Base-by-base conservation (phyloP, 2,113 vertebrate species). In the Caranx melampygus region DNA sequence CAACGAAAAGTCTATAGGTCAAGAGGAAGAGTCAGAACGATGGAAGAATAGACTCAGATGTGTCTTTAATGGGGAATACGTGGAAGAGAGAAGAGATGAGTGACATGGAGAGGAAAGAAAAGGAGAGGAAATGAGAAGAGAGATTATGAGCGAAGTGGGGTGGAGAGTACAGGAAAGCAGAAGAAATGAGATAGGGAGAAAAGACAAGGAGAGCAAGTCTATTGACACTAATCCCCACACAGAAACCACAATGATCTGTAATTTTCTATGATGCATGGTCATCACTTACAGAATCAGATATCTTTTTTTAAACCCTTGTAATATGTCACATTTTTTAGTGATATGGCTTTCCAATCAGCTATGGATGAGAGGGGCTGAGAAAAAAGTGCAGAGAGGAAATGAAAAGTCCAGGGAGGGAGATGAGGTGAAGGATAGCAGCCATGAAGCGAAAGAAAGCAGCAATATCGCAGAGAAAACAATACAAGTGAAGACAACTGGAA, bases 91-190 rank as follows among this genome's bases (percentile, higher is more conserved):
- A 52, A 62, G 66, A 31, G 57, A 74, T 33, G 47, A 66, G 55
- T 13, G 52, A 61, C 42, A 72, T n/a, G 49, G 10, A 35, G 51
- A 34, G 44, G 33, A 74, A 51, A 57, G 79, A 63, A 70, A 72
- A 45, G 68, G 21, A 73, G 51, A 81, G 84, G 79, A 90, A 84
- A 82, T 79, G 79, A 90, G 77, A 70, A n/a, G 49, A 47, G 71
- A n/a, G 42, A 33, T 44, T 44, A 42, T 31, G 31, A 47, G 68
- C 40, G 71, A 47, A 52, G 72, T 13, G 26, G 35, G 34, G 33
- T 6, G 55, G 58, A 68, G 68, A 47, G 15, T 2, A 67, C 13
- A 79, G 60, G n/a, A 42, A 70, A 55, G 59, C 20, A 49, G 35
- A 67, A 72, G 33, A 72, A 68, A 82, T 18, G 67, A 68, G 63